A percentile compares a stretch with the other conserved stretches of the same genome.
These are phyloP conservation scores for Periphyllus acericola DNA, from an alignment of 2,888 invertebrate species.

Conservation along the genomic window DNA sequence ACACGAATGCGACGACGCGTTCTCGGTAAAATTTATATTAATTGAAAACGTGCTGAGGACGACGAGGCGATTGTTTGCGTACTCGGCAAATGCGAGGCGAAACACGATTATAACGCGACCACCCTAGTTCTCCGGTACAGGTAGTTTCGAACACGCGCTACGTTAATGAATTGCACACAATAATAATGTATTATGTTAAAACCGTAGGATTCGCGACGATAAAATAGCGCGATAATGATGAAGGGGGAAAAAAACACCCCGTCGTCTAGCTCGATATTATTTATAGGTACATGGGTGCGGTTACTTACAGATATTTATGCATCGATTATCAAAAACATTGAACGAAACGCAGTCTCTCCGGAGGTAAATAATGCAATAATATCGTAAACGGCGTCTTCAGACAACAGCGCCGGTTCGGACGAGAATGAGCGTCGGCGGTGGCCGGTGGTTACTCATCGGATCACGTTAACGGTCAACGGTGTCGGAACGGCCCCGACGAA, in stretches of 20 bases:
- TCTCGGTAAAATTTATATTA: not conserved
- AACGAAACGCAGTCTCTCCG: no score
- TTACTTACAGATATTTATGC: no score
- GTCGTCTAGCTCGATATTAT: no score
- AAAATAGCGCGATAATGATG: not conserved
- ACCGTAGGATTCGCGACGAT: not conserved
- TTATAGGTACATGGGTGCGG: no score
- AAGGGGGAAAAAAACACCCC: not conserved
- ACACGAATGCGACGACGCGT: no score
- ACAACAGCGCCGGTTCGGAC: not conserved
- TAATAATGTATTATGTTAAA: not conserved
- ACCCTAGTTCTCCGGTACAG: no score
- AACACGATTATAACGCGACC: not conserved
- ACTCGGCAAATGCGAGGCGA: not conserved
- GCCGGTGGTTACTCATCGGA: not conserved
- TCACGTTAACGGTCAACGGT: not conserved
- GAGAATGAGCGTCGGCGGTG: not conserved
- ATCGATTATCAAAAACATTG: no score
- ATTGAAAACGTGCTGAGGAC: constrained; percentile 37
- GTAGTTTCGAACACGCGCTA: not conserved
- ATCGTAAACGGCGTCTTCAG: no score
- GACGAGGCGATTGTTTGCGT: not conserved
- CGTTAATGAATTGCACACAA: not conserved
- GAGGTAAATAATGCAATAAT: not conserved
- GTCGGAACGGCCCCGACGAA: not conserved